Conservation (phyloP, 2,113 vertebrate species). For the Halcyon malimbica region DNA sequence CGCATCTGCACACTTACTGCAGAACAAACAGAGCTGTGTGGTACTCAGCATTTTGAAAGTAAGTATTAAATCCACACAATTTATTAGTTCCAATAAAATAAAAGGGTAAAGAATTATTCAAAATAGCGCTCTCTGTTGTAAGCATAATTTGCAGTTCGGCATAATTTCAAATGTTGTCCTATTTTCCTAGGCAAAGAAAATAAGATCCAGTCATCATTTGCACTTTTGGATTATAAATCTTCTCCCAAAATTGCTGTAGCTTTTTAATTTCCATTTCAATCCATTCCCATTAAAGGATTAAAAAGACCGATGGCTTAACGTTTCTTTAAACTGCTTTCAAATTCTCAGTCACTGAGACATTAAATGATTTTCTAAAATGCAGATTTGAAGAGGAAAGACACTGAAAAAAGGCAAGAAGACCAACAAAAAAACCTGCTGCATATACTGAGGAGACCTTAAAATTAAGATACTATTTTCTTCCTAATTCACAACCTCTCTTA, state of each 20-base stretch:
- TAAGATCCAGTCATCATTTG: background rate
- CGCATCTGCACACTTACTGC: background rate
- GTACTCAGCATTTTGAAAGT: background rate
- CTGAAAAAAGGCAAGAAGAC: background rate
- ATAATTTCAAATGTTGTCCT: slow-evolving; percentile 1
- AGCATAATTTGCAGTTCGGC: background rate
- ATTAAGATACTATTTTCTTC: background rate
- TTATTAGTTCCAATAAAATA: slow-evolving; percentile 25
- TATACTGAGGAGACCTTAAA: background rate
- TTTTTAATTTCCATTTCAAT: slow-evolving; percentile 45
- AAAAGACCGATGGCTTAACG: background rate
- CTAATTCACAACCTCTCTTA: background rate
- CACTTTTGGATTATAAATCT: slow-evolving; percentile 31
- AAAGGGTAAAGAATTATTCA: background rate
- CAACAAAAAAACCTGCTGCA: background rate
- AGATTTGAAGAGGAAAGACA: slow-evolving; percentile 15
- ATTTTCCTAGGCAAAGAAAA: slow-evolving; percentile 15
- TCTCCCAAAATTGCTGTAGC: background rate
- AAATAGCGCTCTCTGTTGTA: background rate
- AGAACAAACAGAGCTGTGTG: background rate
- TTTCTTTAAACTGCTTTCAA: slow-evolving; percentile 44
- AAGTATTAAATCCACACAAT: background rate
- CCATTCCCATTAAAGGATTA: slow-evolving; percentile 36
- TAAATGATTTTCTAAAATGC: background rate
- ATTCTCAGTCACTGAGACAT: background rate